These are phyloP conservation scores for Apis laboriosa DNA, from an alignment of 1,140 invertebrate species.

Conservation along the genomic window DNA sequence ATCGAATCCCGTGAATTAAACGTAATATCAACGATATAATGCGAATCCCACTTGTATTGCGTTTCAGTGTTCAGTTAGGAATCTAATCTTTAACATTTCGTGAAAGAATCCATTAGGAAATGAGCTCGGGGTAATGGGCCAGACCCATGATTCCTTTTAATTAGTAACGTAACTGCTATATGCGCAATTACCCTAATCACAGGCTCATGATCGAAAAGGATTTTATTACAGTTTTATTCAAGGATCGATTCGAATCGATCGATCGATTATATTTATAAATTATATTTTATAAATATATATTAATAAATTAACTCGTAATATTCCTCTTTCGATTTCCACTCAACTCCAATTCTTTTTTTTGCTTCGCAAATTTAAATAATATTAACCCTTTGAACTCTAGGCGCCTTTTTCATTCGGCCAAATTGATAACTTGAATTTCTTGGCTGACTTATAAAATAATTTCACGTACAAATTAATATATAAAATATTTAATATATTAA, in stretches of 20 bases:
- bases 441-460: too few species aligned
- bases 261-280: too few species aligned
- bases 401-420: too few species aligned
- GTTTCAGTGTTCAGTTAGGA: not conserved
- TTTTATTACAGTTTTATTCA: not conserved
- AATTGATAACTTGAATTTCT: too few species aligned
- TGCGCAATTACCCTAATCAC: constrained; percentile 30
- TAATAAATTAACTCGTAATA: too few species aligned
- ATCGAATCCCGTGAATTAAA: not conserved
- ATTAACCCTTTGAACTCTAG: too few species aligned
- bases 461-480: too few species aligned
- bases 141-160: constrained; percentile 40
- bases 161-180: not conserved
- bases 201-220: not conserved
- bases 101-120: constrained; percentile 51
- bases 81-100: not conserved
- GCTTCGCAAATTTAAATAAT: too few species aligned
- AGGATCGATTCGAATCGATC: not conserved
- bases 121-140: constrained; percentile 22
- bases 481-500: too few species aligned
- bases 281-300: too few species aligned
- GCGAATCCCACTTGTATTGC: not conserved
- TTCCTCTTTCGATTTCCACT: too few species aligned
- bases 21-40: not conserved
- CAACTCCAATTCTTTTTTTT: fast-evolving